phyloP scores from a whole-genome alignment of 2,888 invertebrate species.

The Iselma pallidipennis region DNA sequence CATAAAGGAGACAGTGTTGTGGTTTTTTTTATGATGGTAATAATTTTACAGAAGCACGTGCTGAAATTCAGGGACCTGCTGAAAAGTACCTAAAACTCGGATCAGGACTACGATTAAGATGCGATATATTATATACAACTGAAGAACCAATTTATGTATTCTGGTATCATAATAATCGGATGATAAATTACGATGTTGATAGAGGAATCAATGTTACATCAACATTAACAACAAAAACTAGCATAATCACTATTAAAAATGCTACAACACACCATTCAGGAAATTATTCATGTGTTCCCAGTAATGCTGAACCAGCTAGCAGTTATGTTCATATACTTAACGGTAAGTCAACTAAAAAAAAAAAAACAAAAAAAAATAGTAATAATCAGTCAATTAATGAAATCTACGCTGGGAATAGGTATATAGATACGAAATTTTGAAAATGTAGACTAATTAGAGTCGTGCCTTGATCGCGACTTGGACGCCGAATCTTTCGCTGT shows the following conservation, averaged over 20 bases:
- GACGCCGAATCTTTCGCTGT: too few species aligned
- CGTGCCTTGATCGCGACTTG: too few species aligned
- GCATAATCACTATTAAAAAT: constrained; percentile 64
- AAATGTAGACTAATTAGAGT: too few species aligned
- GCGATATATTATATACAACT: constrained; percentile 81
- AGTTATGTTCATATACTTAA: constrained; percentile 89
- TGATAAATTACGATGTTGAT: constrained; percentile 90
- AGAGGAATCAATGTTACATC: constrained; percentile 86
- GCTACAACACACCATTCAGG: constrained; percentile 77
- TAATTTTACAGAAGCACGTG: constrained; percentile 78
- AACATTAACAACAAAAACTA: constrained; percentile 71
- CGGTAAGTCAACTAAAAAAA: constrained; percentile 61
- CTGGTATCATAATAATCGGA: constrained; percentile 87
- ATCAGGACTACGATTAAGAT: constrained; percentile 79
- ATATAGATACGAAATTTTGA: too few species aligned
- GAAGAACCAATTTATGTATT: constrained; percentile 83
- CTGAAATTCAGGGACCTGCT: constrained; percentile 82
- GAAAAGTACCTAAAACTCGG: constrained; percentile 89
- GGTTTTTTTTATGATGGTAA: neutral
- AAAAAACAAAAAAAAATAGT: neutral
- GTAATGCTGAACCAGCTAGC: constrained; percentile 85
- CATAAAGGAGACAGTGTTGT: neutral
- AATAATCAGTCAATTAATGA: neutral
- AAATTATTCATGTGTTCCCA: constrained; percentile 87
- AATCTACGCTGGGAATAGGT: neutral